Base-by-base conservation (phyloP, 1,140 invertebrate species). In the Eurosta solidaginis region DNA sequence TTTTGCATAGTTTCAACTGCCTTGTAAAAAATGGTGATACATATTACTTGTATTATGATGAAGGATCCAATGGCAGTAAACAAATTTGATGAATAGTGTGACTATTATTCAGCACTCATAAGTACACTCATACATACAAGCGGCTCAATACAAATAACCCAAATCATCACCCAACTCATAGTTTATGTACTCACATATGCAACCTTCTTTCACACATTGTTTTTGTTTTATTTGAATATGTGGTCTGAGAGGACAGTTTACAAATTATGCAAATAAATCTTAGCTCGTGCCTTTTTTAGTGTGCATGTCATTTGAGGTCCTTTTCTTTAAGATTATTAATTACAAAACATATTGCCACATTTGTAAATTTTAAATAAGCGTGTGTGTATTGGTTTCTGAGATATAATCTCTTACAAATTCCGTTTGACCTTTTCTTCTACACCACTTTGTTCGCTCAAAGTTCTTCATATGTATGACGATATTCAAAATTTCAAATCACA, bases 201-300 rank as follows among this genome's bases (percentile, higher is more conserved):
- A 7, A 6, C 33, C 9, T 29, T 59, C 59, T n/a, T n/a, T 10
- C 33, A 29, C 54, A 59, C 29, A 17, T 68, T 17, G 10, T 20
- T 40, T n/a, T 47, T 47, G 1, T 47, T 12, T 47, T 68, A 20
- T 20, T 7, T 10, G 27, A 14, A 27, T 54, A 33, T 40, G 33
- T 68, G 59, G 33, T 68, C 59, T 20, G n/a, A 42, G 14, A 5
- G 27, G 33, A 68, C 27, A 68, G 7, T 68, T 68, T 47, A 75
- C 73, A 75, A 75, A 75, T 75, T 75, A 47, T 75, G 73, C 42
- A 47, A 75, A 75, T 75, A 75, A 75, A 75, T 75, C 44, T 47
- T 47, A 25, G 17, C 2, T 0, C 17, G 0, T 75, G 14, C 59
- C 33, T 27, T 75, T 75, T 47, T 9, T 17, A 17, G 40, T 20